A percentile compares a stretch with the other conserved stretches of the same genome.
Evolutionary conservation across 2,797 vertebrate genomes (phyloP).

Genomic region (Tauraco hartlaubi): DNA sequence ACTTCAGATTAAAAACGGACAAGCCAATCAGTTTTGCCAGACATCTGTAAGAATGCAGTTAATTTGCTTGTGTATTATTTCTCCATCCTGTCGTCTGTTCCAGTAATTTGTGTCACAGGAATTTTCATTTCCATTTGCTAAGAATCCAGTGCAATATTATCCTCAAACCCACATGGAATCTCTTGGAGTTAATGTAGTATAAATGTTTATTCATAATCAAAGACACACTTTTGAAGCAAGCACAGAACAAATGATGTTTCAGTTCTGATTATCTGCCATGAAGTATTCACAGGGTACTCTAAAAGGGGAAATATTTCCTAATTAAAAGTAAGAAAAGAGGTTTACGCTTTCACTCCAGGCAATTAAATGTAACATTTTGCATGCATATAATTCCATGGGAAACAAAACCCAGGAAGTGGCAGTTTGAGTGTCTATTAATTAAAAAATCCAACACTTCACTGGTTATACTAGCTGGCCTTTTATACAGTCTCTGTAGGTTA

Average conservation of each 20-base stretch:
- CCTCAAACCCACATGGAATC: neutral
- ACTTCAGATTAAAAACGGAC: neutral
- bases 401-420: constrained; percentile 39
- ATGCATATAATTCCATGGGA: constrained; percentile 41
- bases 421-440: constrained; percentile 39
- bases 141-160: neutral
- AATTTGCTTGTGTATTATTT: neutral
- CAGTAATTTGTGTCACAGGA: neutral
- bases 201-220: constrained; percentile 16
- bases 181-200: neutral
- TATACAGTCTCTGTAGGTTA: constrained; percentile 34
- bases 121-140: neutral
- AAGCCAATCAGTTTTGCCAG: neutral
- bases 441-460: constrained; percentile 39
- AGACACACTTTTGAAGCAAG: neutral
- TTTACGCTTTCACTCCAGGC: constrained; percentile 9
- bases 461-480: constrained; percentile 18
- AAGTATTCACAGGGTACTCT: constrained; percentile 15
- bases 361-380: constrained; percentile 59
- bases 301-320: constrained; percentile 54
- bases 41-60: neutral
- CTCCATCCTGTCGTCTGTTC: neutral
- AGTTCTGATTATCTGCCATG: constrained; percentile 13
- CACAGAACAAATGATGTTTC: constrained; percentile 6
- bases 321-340: constrained; percentile 39